Evolutionary conservation across 2,113 vertebrate genomes (phyloP).

Genomic region (Tyrannus savana): DNA sequence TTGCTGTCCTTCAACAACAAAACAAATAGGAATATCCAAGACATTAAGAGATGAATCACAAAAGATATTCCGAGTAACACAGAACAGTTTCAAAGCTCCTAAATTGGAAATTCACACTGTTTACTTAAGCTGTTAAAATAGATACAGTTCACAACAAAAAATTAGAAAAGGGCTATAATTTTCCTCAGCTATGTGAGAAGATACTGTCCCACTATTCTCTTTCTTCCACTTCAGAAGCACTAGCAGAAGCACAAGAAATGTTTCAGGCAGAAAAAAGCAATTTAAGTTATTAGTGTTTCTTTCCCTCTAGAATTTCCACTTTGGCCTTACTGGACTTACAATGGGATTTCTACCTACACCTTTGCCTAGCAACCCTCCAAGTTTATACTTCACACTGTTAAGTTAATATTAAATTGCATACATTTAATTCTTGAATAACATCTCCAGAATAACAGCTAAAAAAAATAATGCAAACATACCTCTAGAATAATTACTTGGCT

Average conservation of each 20-base stretch:
- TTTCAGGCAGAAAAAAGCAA: not conserved
- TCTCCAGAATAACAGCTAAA: not conserved
- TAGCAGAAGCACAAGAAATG: not conserved
- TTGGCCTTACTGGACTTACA: not conserved
- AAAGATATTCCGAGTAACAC: not conserved
- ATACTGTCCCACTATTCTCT: not conserved
- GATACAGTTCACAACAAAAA: not conserved
- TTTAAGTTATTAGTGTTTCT: not conserved
- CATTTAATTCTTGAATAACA: not conserved
- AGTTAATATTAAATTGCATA: not conserved
- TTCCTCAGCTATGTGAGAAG: not conserved
- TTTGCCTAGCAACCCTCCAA: not conserved
- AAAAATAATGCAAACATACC: not conserved
- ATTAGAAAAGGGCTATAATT: not conserved
- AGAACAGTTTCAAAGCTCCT: not conserved
- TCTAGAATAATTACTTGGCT: not conserved
- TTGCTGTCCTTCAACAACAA: conserved; percentile 7
- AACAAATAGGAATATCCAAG: not conserved
- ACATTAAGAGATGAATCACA: not conserved
- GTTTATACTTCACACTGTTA: not conserved
- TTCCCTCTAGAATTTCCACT: not conserved
- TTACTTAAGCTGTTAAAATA: not conserved
- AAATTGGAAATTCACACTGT: not conserved
- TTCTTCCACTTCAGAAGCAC: not conserved
- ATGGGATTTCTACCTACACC: not conserved